These are phyloP conservation scores for Enteromius viviparus DNA, from an alignment of 2,797 vertebrate genomes.

Conservation along the genomic window DNA sequence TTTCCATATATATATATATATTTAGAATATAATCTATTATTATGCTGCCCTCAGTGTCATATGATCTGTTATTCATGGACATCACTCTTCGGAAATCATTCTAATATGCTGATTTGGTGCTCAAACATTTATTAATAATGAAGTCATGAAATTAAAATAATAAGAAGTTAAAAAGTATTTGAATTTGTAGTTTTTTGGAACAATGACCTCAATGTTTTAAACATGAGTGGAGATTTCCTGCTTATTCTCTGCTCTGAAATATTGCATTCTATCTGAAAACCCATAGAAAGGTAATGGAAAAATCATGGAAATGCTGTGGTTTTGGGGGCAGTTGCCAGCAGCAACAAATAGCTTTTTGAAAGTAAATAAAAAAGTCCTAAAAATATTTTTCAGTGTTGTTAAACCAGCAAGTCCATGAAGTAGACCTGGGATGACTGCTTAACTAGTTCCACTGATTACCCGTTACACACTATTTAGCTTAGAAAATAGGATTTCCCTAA, in stretches of 20 bases:
- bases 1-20: neutral
- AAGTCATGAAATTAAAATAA: too few species aligned
- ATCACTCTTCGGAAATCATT: too few species aligned
- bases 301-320: neutral
- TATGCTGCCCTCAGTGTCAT: too few species aligned
- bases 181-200: too few species aligned
- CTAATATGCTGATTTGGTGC: too few species aligned
- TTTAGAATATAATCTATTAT: too few species aligned
- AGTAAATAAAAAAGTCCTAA: neutral
- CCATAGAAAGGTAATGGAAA: neutral
- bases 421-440: neutral
- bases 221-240: neutral
- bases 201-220: neutral
- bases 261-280: neutral
- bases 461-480: neutral
- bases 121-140: too few species aligned
- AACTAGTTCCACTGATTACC: neutral
- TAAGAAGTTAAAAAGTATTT: neutral
- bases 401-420: neutral
- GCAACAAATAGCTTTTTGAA: neutral
- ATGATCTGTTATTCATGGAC: too few species aligned
- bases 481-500: neutral
- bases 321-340: neutral
- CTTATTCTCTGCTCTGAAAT: constrained; percentile 6
- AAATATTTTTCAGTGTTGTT: neutral